Conservation (phyloP, 2,113 vertebrate genomes). For the Vidua macroura region DNA sequence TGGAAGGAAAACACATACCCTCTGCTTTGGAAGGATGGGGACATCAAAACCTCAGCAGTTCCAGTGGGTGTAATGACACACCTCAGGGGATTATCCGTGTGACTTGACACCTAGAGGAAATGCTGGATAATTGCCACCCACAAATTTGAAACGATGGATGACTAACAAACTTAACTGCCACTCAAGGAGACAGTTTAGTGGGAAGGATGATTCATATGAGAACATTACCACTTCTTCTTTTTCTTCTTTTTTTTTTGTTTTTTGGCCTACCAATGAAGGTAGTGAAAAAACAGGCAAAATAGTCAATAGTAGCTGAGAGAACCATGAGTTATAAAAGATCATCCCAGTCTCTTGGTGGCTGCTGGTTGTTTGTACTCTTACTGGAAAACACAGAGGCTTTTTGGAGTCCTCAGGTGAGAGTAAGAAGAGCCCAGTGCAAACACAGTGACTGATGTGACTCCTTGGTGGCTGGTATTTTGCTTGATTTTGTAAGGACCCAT, state of each 20-base stretch:
- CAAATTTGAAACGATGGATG: slow-evolving; percentile 57
- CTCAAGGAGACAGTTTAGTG: slow-evolving; percentile 62
- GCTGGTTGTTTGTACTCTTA: neutral
- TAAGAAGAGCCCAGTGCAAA: neutral
- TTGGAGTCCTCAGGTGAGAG: neutral
- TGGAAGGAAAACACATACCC: neutral
- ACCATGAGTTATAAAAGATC: neutral
- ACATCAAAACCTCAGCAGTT: slow-evolving; percentile 31
- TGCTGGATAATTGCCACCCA: slow-evolving; percentile 68
- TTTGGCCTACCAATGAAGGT: neutral
- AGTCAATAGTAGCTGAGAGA: neutral
- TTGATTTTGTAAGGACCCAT: neutral
- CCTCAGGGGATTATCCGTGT: slow-evolving; percentile 26
- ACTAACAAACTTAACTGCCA: slow-evolving; percentile 69
- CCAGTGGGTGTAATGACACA: slow-evolving; percentile 45
- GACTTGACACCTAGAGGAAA: slow-evolving; percentile 55
- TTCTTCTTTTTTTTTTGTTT: neutral
- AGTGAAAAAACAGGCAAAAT: neutral
- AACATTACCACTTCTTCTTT: neutral
- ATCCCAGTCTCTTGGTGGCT: neutral
- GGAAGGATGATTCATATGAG: slow-evolving; percentile 58
- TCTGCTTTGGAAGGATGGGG: neutral
- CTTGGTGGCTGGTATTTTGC: neutral
- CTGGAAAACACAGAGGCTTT: neutral
- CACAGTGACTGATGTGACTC: neutral